phyloP scores from a whole-genome alignment of 2,888 invertebrate species.

The Eumerus sabulonum region DNA sequence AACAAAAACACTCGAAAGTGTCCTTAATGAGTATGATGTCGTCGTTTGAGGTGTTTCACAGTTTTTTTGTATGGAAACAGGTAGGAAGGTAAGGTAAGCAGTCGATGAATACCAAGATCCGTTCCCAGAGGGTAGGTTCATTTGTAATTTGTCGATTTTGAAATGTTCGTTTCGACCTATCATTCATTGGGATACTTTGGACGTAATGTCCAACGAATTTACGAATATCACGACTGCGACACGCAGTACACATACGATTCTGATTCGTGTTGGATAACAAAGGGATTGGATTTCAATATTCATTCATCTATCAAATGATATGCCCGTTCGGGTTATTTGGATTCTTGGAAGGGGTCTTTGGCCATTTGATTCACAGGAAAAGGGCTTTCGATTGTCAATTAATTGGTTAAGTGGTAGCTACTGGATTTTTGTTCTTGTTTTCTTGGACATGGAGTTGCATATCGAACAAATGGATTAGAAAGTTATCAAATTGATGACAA shows the following conservation, averaged over 20 bases:
- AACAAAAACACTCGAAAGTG: conserved; percentile 52
- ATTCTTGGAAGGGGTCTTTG: conserved; percentile 56
- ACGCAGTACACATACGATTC: conserved; percentile 35
- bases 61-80: conserved; percentile 57
- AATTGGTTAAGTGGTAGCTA: conserved; percentile 63
- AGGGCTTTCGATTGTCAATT: conserved; percentile 61
- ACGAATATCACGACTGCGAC: conserved; percentile 55
- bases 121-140: conserved; percentile 41
- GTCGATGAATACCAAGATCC: conserved; percentile 3
- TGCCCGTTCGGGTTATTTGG: conserved; percentile 30
- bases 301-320: conserved; percentile 65
- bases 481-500: too few relatives aligned
- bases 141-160: conserved; percentile 54
- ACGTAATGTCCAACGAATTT: conserved; percentile 39
- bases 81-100: conserved; percentile 46
- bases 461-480: background rate
- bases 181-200: conserved; percentile 24
- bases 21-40: conserved; percentile 69
- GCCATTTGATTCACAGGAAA: conserved; percentile 50
- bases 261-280: conserved; percentile 21
- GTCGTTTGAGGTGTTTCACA: conserved; percentile 65
- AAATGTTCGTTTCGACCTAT: conserved; percentile 29
- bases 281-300: conserved; percentile 55
- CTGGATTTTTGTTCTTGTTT: conserved; percentile 27
- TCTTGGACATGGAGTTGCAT: too few relatives aligned